Evolutionary conservation across 2,113 vertebrate species (phyloP), one percentile per base, ranked within the genome.

Genomic region (Solenodon paradoxus): DNA sequence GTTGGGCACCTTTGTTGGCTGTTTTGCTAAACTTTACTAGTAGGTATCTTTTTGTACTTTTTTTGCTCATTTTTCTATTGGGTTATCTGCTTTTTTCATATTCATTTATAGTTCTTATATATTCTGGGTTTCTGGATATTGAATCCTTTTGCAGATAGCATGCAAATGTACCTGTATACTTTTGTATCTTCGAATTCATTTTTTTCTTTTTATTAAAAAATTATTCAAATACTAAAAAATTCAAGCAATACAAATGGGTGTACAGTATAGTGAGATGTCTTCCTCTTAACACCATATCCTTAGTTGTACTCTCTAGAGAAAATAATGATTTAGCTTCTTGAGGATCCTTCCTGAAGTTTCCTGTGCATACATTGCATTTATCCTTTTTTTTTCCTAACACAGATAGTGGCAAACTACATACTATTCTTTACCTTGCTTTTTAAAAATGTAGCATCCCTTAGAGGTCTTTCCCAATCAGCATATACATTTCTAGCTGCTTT

Each of bases 1-100:
- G 9, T 57, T 72, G 32, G 68, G 59, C 16, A 40, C 32, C 28
- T 68, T 88, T 64, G 20, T 72, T 85, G 72, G 49, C 32, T 32
- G 9, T 81, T 74, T 95, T 90, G 12, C 86, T 96, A 42, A 90
- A 86, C 53, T 63, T 55, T 80, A 24, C 74, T 95, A 16, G 42
- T 45, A 88, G 49, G 38, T 71, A 20, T 12, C 47, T 35, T 1
- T 88, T 72, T 9, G 85, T 5, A 38, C 38, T 7, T 72, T 7
- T 72, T 92, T 45, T 92, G 40, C 16, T 88, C 16, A 17, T 77
- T 89, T 94, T 82, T 71, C 38, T 42, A 3, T 71, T 88, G 35
- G 8, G 59, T 82, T 72, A 30, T 82, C 38, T 83, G 13, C n/a
- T 40, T 57, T 94, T 95, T 79, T 74, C 4, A 55, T 32, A 63